Percentiles rank a stretch among this genome's conserved stretches.
Evolutionary conservation across 2,888 invertebrate genomes (phyloP).

Genomic region (Microplitis manilae): DNA sequence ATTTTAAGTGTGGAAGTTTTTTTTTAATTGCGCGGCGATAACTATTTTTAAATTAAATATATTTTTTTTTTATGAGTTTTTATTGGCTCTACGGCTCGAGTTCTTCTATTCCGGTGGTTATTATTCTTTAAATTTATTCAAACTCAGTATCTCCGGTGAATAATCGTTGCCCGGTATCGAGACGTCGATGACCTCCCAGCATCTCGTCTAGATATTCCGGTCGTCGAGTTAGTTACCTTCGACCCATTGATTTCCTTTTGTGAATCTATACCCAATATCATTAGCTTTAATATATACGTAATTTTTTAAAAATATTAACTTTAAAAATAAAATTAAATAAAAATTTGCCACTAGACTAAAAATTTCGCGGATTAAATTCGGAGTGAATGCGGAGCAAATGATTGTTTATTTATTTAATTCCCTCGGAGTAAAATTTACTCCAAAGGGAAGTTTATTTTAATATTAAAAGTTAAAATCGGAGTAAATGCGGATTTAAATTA

Average conservation of each 20-base stretch:
- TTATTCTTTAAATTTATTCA: conserved; percentile 4
- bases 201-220: conserved; percentile 37
- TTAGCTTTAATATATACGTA: not conserved
- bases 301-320: not conserved
- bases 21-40: no score
- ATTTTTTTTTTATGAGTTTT: not conserved
- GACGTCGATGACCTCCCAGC: conserved; percentile 44
- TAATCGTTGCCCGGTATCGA: conserved; percentile 36
- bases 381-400: no score
- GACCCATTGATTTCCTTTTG: conserved; percentile 26
- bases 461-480: no score
- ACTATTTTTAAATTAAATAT: no score
- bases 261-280: not conserved
- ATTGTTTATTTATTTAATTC: no score
- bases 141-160: conserved; percentile 15
- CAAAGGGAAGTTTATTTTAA: no score
- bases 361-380: no score
- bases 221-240: conserved; percentile 32
- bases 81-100: not conserved
- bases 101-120: conserved; percentile 13
- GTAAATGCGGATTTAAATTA: no score
- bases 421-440: no score
- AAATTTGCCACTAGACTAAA: not conserved
- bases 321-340: not conserved
- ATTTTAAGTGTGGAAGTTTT: no score